Base-by-base conservation (phyloP, 2,113 vertebrate species). In the Myotis lucifugus region DNA sequence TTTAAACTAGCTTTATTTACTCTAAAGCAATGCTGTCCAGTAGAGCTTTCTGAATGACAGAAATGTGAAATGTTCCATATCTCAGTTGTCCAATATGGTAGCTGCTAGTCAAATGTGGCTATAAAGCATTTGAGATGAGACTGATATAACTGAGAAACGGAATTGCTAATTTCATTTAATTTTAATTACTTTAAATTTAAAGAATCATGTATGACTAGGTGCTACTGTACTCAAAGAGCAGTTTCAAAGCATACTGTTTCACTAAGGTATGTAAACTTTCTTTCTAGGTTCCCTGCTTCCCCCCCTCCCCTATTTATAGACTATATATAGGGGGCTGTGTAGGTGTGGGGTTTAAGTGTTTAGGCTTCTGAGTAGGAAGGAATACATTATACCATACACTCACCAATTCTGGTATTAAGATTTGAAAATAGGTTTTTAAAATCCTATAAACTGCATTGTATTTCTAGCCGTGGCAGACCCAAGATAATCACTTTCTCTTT, bases 141-240 rank as follows among this genome's bases (percentile, higher is more conserved):
- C 25, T 77, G 85, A 52, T 59, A 3, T 56, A 95, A 93, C 0
- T 46, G 73, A 76, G 64, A 50, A 79, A 42, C 0, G 42, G 3
- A 67, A 69, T 52, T 96, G 76, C 72, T 73, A 78, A 66, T 76
- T 92, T 96, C 15, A 91, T 40, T 92, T 96, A 21, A 91, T 40
- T 87, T 82, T 93, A 82, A 67, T 82, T 59, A 21, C 66, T 40
- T 81, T 46, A 50, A 94, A 85, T 42, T 73, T 85, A 42, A 92
- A 73, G 32, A 76, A 8, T 52, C n/a, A 67, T 7, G 13, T 23
- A 85, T 12, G 29, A 50, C 19, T 61, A 69, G 27, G 42, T 54
- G 10, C 25, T 70, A 42, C 1, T 48, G 2, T 56, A 78, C n/a
- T 86, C 3, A 27, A 89, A 69, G 29, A 13, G 34, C 18, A 94